Evolutionary conservation across 1,140 invertebrate species (phyloP), one percentile per base, ranked within the genome.

Genomic region (Maconellicoccus hirsutus): DNA sequence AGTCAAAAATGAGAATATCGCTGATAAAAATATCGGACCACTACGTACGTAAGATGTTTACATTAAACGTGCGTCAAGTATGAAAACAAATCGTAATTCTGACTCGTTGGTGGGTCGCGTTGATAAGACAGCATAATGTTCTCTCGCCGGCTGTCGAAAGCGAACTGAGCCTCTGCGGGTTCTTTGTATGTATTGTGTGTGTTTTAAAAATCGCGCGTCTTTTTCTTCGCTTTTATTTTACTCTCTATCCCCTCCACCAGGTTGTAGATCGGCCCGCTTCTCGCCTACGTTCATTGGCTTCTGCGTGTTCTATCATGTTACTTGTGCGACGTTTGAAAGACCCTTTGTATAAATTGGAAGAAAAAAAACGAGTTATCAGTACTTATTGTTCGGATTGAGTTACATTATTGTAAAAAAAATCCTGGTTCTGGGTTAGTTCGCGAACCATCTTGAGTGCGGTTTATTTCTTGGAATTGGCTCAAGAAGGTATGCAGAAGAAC

Each of bases 271-370:
- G 16, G 10, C n/a, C 42, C 42, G n/a, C 42, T 52, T 2, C 42
- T 52, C 42, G 42, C 42, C 42, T 52, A 52, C 42, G n/a, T 52
- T 52, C 42, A 16, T 52, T 52, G 42, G 42, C 42, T 52, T 52
- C 42, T 52, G 42, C 42, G 42, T 52, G 42, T 52, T 52, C 42
- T 52, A 52, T 52, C 42, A 52, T 19, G 42, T 52, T 52, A 19
- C n/a, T 52, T 33, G 29, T 33, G 42, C n/a, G 42, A 52, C 42
- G 42, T 52, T 52, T 52, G 42, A 52, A 16, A 16, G 42, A 6
- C 42, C n/a, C 42, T 52, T 52, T 52, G 42, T 52, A 16, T 52
- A 52, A 52, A 52, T 52, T 52, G n/a, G 42, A 52, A 52, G 42
- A 16, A 52, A 52, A 52, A 52, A 52, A 52, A 52, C 42, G 42